Base-by-base conservation (phyloP, 1,140 invertebrate species). In the Aphis gossypii region DNA sequence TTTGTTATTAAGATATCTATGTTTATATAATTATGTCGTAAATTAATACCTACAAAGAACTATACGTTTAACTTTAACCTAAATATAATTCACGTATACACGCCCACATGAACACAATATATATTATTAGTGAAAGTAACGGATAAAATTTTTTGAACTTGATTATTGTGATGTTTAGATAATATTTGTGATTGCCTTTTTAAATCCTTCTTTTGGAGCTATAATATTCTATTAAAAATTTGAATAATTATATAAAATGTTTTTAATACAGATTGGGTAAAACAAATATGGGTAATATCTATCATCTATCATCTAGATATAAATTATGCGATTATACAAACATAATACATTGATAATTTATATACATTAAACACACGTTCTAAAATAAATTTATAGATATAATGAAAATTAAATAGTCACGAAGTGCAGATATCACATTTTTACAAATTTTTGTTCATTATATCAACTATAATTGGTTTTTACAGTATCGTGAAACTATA, bases 81-180 rank as follows among this genome's bases (percentile, higher is more conserved):
- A 41, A 23, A 83, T 84, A 41, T 83, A 84, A 84, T 41, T 23
- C 23, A 23, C 18, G 0, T 46, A 41, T 30, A 44, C 38, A 84
- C 38, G n/a, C 46, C 11, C 20, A 35, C n/a, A 21, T 21, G 35
- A 20, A 83, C 82, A 83, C 21, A 83, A 83, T 38, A 38, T 20
- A 83, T 38, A 23, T 38, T 83, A 38, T 38, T 86, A 46, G 41
- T 86, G 84, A 86, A 86, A 86, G 25, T 86, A 86, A 86, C 44
- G 1, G 11, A 5, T 86, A 11, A 86, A 86, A 86, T 86, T 3
- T n/a, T 18, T 46, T 86, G 4, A 30, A 86, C 25, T 86, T 86
- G 41, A 86, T 30, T 11, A 30, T 25, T 30, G 20, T 86, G 23
- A n/a, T 68, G n/a, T 68, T 68, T 11, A 11, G 30, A 68, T 60